Base-by-base conservation (phyloP, 1,140 invertebrate species). In the Megalopta genalis region DNA sequence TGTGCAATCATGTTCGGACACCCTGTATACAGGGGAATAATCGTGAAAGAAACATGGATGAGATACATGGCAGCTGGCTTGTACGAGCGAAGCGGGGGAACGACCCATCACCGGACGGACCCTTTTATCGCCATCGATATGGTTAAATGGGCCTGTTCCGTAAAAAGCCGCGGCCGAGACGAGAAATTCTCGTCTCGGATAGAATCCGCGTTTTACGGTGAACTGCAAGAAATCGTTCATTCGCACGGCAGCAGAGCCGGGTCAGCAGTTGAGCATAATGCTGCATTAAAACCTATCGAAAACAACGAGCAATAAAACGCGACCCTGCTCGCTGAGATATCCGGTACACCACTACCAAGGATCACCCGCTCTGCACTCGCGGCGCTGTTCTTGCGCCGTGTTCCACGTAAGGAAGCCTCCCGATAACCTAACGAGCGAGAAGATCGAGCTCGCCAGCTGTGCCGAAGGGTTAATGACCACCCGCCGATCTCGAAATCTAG, bases 381-480 rank as follows among this genome's bases (percentile, higher is more conserved):
- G 32, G 32, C 57, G 37, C 32, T 23, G 65, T 59, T 81, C 63
- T 77, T 68, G 60, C 46, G 39, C 67, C 42, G 39, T 60, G n/a
- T 18, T 65, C 57, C 42, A 1, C 39, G 49, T 59, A 64, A 65
- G 42, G 46, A 54, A 67, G 37, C 27, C 42, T 85, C 32, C 57
- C 52, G 80, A 86, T 85, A 86, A 85, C 78, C 54, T 85, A 86
- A 83, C 75, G 82, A 85, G 72, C 65, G 74, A 79, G 72, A 62
- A 67, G 79, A 75, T 86, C 79, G 79, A 72, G 70, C 81, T 81
- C 57, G 74, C 54, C 67, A 54, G n/a, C 80, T 57, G 64, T 67
- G 27, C 66, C 67, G 67, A 52, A 72, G 67, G 60, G 39, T 78
- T 77, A 78, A 85, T 57, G 79, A 46, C 66, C 67, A 57, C 60